Evolutionary conservation across 1,140 invertebrate species (phyloP), one percentile per base, ranked within the genome.

Genomic region (Saxidomus purpurata): DNA sequence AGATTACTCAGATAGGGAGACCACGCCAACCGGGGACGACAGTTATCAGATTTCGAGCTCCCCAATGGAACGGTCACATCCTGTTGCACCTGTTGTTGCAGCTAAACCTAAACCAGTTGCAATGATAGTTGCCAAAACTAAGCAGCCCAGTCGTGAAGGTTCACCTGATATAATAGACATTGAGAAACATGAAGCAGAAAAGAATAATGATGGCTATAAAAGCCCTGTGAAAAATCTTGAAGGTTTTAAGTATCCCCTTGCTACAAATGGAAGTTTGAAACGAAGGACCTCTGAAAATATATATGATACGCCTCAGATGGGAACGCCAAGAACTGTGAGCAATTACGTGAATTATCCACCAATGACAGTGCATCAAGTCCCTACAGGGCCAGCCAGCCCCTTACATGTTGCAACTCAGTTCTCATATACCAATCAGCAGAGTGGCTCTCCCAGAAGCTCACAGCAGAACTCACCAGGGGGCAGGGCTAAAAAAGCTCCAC

Each of bases 91-190:
- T 3, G 97, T 98, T 93, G 93, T 95, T 36, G 96, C 98, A 8
- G 97, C 98, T 19, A 97, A 98, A 93, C 93, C 93, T 8, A 95
- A 94, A 89, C 98, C 98, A n/a, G 97, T 98, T 22, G 98, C 98
- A 0, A 98, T 98, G 96, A 98, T 98, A 92, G 96, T 97, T 52
- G 97, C 97, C 1, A 97, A 97, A 92, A 96, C 96, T 31, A 94
- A 94, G 74, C 91, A 92, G 17, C 89, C 92, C 22, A 94, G 93
- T 84, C 89, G 92, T 22, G 94, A 95, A 89, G 87, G 82, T 69
- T 93, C 94, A 8, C 92, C 94, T 19, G 94, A 94, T 71, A 89
- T 92, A 22, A 91, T 91, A 22, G 93, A 93, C 34, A 84, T 92
- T 25, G 93, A 94, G 69, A 94, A 93, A 83, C 91, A 93, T 83